These are phyloP conservation scores for Tenualosa ilisha DNA, from an alignment of 2,797 vertebrate species.

Conservation along the genomic window DNA sequence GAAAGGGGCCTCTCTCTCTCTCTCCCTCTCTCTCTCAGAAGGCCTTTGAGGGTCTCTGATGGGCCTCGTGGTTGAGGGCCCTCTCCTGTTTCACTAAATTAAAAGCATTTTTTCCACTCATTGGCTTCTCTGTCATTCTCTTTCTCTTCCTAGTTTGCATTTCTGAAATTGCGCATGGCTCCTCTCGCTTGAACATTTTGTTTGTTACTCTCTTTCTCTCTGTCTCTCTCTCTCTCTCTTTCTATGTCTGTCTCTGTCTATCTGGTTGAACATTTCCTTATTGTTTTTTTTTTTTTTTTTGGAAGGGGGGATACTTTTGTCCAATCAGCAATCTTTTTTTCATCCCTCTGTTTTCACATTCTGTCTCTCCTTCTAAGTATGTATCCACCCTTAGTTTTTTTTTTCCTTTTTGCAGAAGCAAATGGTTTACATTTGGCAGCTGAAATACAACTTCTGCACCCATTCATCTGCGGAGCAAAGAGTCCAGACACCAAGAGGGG, in stretches of 20 bases:
- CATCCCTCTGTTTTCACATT: background rate
- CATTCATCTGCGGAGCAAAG: slow-evolving; percentile 39
- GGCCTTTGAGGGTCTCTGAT: slow-evolving; percentile 31
- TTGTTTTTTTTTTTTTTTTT: too few species aligned
- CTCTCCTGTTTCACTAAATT: slow-evolving; percentile 75
- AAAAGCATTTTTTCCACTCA: slow-evolving; percentile 73
- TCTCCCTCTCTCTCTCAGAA: background rate
- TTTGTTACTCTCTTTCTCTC: slow-evolving; percentile 33
- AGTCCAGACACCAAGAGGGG: background rate
- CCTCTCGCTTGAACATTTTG: slow-evolving; percentile 71
- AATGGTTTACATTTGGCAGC: slow-evolving; percentile 42
- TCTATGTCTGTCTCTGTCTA: slow-evolving; percentile 26
- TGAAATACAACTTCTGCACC: slow-evolving; percentile 15
- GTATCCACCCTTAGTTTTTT: background rate
- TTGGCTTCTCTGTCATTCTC: slow-evolving; percentile 63
- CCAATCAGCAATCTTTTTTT: background rate
- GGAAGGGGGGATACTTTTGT: background rate
- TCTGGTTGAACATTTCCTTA: slow-evolving; percentile 24
- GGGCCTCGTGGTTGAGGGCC: slow-evolving; percentile 67
- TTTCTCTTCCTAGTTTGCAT: slow-evolving; percentile 30
- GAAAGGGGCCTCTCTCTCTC: background rate
- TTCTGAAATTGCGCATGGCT: slow-evolving; percentile 70
- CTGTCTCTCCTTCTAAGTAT: background rate
- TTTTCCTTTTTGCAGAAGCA: slow-evolving; percentile 22
- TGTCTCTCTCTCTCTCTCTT: background rate